Evolutionary conservation across 2,797 vertebrate species (phyloP).

Genomic region (Cossypha niveicapilla): DNA sequence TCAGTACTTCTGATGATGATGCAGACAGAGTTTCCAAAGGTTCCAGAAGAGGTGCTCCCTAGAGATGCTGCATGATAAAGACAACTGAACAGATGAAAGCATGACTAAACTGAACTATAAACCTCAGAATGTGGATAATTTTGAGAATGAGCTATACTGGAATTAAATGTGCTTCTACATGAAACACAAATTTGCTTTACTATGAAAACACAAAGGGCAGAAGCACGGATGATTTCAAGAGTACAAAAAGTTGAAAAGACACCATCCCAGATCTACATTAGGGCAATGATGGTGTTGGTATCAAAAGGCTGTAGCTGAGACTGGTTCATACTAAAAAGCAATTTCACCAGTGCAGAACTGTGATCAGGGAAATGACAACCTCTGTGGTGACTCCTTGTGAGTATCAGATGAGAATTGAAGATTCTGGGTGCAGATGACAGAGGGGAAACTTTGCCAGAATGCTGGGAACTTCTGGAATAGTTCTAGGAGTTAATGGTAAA

Average conservation of each 20-base stretch:
- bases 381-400: neutral
- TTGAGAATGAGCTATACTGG: neutral
- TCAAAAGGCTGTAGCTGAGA: neutral
- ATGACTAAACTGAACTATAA: neutral
- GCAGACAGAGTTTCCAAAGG: neutral
- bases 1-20: neutral
- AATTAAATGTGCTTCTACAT: neutral
- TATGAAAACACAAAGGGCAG: neutral
- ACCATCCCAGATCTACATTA: neutral
- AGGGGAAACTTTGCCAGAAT: neutral
- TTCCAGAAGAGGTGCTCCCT: neutral
- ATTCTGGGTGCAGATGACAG: neutral
- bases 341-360: neutral
- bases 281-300: neutral
- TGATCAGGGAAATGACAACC: neutral
- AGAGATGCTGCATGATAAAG: neutral
- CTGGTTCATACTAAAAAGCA: neutral
- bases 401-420: neutral
- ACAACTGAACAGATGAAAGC: neutral
- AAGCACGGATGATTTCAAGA: neutral
- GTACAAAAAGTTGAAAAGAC: neutral
- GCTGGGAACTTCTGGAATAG: neutral
- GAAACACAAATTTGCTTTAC: neutral
- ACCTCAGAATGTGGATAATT: neutral
- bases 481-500: constrained; percentile 17